Conservation (phyloP, 2,888 invertebrate genomes). For the Caenorhabditis sp. region DNA sequence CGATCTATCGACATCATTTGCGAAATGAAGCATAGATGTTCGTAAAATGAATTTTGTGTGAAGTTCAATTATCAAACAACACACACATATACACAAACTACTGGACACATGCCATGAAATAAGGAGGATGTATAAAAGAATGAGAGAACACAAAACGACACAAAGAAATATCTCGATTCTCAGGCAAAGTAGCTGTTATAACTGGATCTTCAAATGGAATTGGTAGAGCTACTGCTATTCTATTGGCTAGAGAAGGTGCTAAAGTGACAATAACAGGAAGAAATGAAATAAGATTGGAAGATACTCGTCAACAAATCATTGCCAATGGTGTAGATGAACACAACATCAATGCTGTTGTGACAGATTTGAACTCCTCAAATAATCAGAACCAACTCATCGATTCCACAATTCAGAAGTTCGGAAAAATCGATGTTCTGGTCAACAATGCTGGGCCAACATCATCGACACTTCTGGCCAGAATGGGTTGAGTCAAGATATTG, state of each 20-base stretch:
- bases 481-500: conserved; percentile 14
- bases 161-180: no score
- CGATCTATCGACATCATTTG: no score
- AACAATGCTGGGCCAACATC: conserved; percentile 22
- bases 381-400: conserved; percentile 10
- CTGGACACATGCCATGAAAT: no score
- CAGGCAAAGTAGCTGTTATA: conserved; percentile 23
- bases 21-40: no score
- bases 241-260: conserved; percentile 40
- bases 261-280: conserved; percentile 47
- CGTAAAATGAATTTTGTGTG: no score
- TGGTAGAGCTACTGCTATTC: conserved; percentile 41
- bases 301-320: conserved; percentile 21
- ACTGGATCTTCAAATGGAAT: conserved; percentile 52
- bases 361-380: not conserved
- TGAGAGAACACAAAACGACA: no score
- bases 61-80: no score
- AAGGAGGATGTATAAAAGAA: no score
- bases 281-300: conserved; percentile 1
- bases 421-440: conserved; percentile 25
- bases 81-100: no score
- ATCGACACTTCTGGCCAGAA: conserved; percentile 6
- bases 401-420: conserved; percentile 17
- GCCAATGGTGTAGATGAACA: conserved; percentile 20
- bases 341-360: conserved; percentile 19